A percentile compares a stretch with the other conserved stretches of the same genome.
Evolutionary conservation across 2,888 invertebrate species (phyloP).

Genomic region (Ashinkailepas kermadecensis): DNA sequence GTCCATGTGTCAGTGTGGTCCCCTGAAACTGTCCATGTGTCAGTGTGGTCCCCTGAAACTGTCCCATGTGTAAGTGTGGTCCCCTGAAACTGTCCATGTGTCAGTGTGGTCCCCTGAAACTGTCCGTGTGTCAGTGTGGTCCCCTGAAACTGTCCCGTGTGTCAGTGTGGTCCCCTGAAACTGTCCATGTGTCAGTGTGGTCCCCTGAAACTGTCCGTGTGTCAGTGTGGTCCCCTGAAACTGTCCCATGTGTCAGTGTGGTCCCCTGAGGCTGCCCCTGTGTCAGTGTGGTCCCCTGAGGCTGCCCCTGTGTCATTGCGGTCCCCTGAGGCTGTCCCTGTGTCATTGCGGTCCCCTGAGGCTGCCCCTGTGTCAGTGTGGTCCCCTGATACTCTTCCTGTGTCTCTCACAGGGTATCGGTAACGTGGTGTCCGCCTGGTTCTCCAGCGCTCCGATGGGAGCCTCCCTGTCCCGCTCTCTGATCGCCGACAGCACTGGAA

Average conservation of each 20-base stretch:
- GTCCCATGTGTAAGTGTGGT: constrained; percentile 29
- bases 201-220: constrained; percentile 25
- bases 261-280: constrained; percentile 22
- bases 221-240: neutral
- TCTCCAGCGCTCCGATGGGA: constrained; percentile 43
- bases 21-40: constrained; percentile 25
- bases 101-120: too few species aligned
- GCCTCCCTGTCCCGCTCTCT: constrained; percentile 57
- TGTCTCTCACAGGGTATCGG: constrained; percentile 52
- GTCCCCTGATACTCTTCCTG: constrained; percentile 22
- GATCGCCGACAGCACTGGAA: constrained; percentile 84
- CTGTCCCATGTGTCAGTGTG: too few species aligned
- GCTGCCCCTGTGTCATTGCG: constrained; percentile 23
- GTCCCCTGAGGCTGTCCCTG: constrained; percentile 22
- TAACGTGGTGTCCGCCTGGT: constrained; percentile 55
- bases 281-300: constrained; percentile 11
- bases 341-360: constrained; percentile 3
- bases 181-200: constrained; percentile 28
- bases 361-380: constrained; percentile 24
- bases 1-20: too few species aligned
- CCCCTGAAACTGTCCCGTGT: constrained; percentile 24
- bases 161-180: too few species aligned
- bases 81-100: too few species aligned
- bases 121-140: too few species aligned
- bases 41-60: neutral